Percentiles rank a stretch among this genome's conserved stretches.
Evolutionary conservation across 2,113 vertebrate genomes (phyloP).

Genomic region (Perca schrenkii): DNA sequence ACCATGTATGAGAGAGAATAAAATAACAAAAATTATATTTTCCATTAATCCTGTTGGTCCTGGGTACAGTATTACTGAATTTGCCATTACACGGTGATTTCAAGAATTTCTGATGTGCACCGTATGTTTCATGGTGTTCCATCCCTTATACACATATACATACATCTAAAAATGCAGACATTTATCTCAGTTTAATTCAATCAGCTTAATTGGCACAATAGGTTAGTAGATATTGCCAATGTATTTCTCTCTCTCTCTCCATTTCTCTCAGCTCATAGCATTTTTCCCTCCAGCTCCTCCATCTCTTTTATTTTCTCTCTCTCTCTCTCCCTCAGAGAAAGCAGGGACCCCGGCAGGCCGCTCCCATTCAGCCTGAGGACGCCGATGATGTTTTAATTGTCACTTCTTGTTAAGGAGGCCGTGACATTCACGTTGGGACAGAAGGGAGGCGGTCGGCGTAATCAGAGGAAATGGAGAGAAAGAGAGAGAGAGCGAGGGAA

Average conservation of each 20-base stretch:
- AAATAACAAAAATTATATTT: neutral
- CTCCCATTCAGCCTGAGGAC: constrained; percentile 69
- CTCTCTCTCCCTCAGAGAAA: neutral
- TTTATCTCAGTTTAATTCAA: neutral
- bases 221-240: constrained; percentile 32
- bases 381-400: constrained; percentile 81
- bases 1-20: neutral
- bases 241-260: constrained; percentile 28
- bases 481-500: constrained; percentile 31
- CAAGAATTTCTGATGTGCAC: neutral
- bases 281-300: constrained; percentile 35
- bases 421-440: constrained; percentile 73
- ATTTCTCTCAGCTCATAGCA: constrained; percentile 22
- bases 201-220: constrained; percentile 27
- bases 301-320: constrained; percentile 31
- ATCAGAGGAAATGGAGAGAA: constrained; percentile 76
- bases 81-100: neutral
- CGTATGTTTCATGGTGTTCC: neutral
- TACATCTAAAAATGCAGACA: neutral
- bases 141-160: neutral
- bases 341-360: constrained; percentile 49
- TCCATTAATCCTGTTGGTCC: neutral
- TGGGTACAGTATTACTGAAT: neutral
- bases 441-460: constrained; percentile 62
- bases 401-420: constrained; percentile 80